A percentile compares a stretch with the other conserved stretches of the same genome.
Conservation (phyloP, 2,888 invertebrate genomes). For the Empis livida region DNA sequence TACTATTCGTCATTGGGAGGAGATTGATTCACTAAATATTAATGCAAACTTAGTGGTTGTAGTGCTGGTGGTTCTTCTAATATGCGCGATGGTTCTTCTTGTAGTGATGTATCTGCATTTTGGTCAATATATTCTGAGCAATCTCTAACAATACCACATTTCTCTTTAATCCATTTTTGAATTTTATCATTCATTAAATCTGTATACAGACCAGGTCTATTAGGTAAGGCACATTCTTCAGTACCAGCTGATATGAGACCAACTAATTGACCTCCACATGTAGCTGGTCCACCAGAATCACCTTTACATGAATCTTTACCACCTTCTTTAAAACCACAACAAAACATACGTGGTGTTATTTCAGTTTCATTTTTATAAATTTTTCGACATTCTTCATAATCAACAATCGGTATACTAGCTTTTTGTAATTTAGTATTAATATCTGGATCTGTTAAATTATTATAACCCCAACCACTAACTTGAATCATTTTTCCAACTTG, state of each 20-base stretch:
- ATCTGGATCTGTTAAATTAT: conserved; percentile 17
- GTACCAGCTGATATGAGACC: conserved; percentile 34
- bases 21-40: too few relatives aligned
- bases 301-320: conserved; percentile 32
- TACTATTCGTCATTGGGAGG: too few relatives aligned
- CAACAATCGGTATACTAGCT: conserved; percentile 23
- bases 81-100: too few relatives aligned
- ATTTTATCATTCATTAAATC: conserved; percentile 7
- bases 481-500: too few relatives aligned
- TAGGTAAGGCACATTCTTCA: conserved; percentile 21
- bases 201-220: conserved; percentile 29
- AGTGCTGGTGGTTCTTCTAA: too few relatives aligned
- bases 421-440: conserved; percentile 16
- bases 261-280: conserved; percentile 18
- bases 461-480: too few relatives aligned
- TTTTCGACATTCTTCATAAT: conserved; percentile 17
- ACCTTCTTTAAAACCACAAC: conserved; percentile 19
- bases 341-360: conserved; percentile 28
- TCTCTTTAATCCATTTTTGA: too few relatives aligned
- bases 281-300: conserved; percentile 34
- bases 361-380: conserved; percentile 17
- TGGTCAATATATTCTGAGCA: too few relatives aligned
- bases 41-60: too few relatives aligned
- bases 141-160: too few relatives aligned
- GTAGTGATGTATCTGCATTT: too few relatives aligned